Evolutionary conservation across 2,888 invertebrate genomes (phyloP).

Genomic region (Lycaena phlaeas): DNA sequence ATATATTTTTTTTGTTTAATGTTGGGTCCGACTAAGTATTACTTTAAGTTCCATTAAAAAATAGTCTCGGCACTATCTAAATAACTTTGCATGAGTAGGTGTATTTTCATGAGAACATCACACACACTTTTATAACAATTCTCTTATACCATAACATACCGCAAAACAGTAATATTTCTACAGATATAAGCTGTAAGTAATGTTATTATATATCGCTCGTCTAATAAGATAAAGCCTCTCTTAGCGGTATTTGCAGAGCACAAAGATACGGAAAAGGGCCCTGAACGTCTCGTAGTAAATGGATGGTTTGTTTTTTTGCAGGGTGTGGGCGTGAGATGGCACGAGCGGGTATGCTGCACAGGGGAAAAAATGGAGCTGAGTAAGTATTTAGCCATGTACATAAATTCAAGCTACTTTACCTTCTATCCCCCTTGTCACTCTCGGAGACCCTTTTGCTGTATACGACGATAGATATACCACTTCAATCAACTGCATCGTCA

Average conservation of each 20-base stretch:
- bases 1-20: no score
- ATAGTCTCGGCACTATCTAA: no score
- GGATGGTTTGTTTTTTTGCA: slow-evolving; percentile 58
- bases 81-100: no score
- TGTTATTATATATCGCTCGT: slow-evolving; percentile 25
- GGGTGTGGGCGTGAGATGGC: slow-evolving; percentile 79
- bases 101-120: no score
- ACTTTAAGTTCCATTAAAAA: no score
- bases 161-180: background rate
- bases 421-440: background rate
- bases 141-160: no score
- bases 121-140: no score
- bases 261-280: slow-evolving; percentile 48
- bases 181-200: background rate
- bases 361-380: slow-evolving; percentile 83
- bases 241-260: slow-evolving; percentile 46
- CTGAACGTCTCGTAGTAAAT: slow-evolving; percentile 46
- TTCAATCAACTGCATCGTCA: slow-evolving; percentile 6
- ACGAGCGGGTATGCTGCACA: slow-evolving; percentile 84
- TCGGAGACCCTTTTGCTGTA: background rate
- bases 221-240: slow-evolving; percentile 31
- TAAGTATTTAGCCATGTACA: slow-evolving; percentile 56
- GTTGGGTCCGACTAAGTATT: no score
- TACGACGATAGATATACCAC: background rate
- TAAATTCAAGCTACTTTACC: slow-evolving; percentile 10